Conservation (phyloP, 2,113 vertebrate genomes). For the Chaenocephalus aceratus region DNA sequence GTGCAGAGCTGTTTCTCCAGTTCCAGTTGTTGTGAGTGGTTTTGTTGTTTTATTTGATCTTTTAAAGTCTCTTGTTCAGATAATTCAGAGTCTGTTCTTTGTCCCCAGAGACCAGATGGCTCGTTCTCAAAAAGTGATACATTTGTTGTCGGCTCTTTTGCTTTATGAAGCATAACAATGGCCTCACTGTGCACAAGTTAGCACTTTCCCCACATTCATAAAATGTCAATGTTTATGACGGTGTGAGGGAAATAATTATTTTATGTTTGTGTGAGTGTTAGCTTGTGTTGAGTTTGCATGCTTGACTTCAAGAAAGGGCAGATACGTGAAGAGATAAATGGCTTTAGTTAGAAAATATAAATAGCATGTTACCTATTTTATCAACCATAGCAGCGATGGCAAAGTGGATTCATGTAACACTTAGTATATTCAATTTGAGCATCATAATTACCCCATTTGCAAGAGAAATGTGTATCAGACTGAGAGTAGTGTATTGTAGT, state of each 20-base stretch:
- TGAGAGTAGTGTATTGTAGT: not conserved
- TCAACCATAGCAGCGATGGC: not conserved
- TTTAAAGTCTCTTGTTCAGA: conserved; percentile 5
- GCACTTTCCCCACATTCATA: conserved; percentile 45
- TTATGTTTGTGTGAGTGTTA: conserved; percentile 20
- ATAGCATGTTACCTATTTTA: conserved; percentile 5
- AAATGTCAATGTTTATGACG: conserved; percentile 36
- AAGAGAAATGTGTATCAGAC: not conserved
- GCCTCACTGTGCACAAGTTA: conserved; percentile 51
- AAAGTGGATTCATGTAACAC: not conserved
- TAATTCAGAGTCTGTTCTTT: conserved; percentile 18
- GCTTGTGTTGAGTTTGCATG: not conserved
- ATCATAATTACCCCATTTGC: not conserved
- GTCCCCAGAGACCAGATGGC: conserved; percentile 59
- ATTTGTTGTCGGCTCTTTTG: conserved; percentile 41
- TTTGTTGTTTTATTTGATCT: conserved; percentile 21
- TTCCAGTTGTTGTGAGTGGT: not conserved
- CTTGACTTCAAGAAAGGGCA: conserved; percentile 1
- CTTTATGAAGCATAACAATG: conserved; percentile 51
- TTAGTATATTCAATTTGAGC: not conserved
- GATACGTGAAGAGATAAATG: not conserved
- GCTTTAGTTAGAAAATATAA: not conserved
- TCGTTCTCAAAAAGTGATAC: conserved; percentile 45
- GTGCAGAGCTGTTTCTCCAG: not conserved
- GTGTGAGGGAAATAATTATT: not conserved